Percentiles rank a stretch among this genome's conserved stretches.
phyloP scores from a whole-genome alignment of 2,797 vertebrate species.

The Austrolebias charrua region DNA sequence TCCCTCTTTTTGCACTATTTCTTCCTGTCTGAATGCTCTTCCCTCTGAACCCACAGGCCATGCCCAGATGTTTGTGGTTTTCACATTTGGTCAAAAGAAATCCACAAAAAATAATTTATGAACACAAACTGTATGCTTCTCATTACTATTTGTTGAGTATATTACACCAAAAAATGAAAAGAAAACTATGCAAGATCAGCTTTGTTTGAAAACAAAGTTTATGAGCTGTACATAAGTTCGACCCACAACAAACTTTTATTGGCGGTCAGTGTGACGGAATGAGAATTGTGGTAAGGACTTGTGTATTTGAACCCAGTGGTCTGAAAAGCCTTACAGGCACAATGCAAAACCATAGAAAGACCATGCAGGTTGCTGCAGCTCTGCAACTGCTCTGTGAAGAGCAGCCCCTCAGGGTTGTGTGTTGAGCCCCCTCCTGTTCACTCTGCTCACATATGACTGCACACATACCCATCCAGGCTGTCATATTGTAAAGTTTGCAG shows the following conservation, averaged over 20 bases:
- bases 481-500: too few relatives aligned
- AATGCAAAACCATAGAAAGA: neutral
- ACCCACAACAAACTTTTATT: constrained; percentile 15
- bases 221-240: constrained; percentile 9
- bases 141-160: constrained; percentile 6
- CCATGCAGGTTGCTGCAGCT: neutral
- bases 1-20: constrained; percentile 4
- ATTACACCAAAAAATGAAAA: constrained; percentile 1
- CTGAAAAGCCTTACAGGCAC: constrained; percentile 2
- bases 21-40: constrained; percentile 13
- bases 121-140: constrained; percentile 19
- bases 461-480: too few relatives aligned
- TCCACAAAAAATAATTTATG: constrained; percentile 48
- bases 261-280: neutral
- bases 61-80: constrained; percentile 56
- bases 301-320: neutral
- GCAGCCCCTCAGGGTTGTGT: too few relatives aligned
- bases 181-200: constrained; percentile 11
- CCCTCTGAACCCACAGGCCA: neutral
- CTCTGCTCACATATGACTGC: too few relatives aligned
- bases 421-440: too few relatives aligned
- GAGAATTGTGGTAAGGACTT: constrained; percentile 11
- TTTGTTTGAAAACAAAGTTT: constrained; percentile 27
- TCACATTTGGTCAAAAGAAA: constrained; percentile 39
- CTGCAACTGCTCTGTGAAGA: constrained; percentile 16